Percentiles rank a stretch among this genome's conserved stretches.
Evolutionary conservation across 2,797 vertebrate species (phyloP).

Genomic region (Danio tinwini): DNA sequence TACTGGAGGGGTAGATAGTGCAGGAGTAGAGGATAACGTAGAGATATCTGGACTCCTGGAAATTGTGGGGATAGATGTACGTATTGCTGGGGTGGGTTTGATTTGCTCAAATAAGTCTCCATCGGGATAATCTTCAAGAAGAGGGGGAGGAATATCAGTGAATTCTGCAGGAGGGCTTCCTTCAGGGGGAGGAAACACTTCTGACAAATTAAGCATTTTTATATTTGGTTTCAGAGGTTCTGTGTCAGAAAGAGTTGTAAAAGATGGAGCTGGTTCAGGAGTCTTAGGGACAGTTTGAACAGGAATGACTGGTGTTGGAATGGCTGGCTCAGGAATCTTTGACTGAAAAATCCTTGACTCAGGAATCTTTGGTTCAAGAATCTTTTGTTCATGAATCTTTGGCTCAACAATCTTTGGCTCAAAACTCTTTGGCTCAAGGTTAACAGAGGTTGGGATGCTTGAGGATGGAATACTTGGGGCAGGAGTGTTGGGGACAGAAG

Average conservation of each 20-base stretch:
- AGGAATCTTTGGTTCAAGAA: conserved; percentile 12
- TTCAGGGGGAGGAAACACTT: conserved; percentile 46
- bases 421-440: conserved; percentile 2
- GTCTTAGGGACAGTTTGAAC: not conserved
- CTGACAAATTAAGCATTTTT: conserved; percentile 41
- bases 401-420: not conserved
- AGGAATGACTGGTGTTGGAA: not conserved
- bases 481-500: not conserved
- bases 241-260: not conserved
- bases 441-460: not conserved
- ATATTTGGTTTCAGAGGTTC: conserved; percentile 34
- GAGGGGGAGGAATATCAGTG: conserved; percentile 55
- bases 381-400: not conserved
- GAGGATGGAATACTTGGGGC: not conserved
- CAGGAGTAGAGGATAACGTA: conserved; percentile 19
- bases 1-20: not conserved
- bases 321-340: conserved; percentile 38
- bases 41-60: conserved; percentile 42
- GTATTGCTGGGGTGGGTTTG: conserved; percentile 34
- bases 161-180: conserved; percentile 32
- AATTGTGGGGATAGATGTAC: conserved; percentile 1
- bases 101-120: conserved; percentile 19
- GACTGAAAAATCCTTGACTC: conserved; percentile 28
- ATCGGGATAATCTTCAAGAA: conserved; percentile 51
- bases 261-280: not conserved